Conservation (phyloP, 2,113 vertebrate genomes). For the Raphicerus campestris region DNA sequence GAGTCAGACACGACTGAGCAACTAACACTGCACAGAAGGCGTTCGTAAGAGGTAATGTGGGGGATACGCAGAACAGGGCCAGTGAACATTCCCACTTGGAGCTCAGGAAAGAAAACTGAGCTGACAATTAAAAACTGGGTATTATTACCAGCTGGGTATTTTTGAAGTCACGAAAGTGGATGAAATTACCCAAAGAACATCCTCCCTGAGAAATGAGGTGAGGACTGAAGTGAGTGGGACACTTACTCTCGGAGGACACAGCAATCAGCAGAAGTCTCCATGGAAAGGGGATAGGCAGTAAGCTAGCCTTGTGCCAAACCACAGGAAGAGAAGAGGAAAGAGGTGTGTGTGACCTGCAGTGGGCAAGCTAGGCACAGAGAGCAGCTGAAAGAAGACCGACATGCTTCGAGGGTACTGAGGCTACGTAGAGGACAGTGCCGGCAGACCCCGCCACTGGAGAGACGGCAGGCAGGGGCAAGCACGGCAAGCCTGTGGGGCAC, state of each 20-base stretch:
- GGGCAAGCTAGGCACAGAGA: not conserved
- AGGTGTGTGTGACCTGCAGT: not conserved
- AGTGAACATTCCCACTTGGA: not conserved
- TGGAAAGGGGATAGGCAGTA: not conserved
- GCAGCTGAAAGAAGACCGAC: not conserved
- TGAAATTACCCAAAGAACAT: not conserved
- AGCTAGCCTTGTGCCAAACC: not conserved
- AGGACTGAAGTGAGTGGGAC: not conserved
- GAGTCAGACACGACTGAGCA: not conserved
- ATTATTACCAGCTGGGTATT: not conserved
- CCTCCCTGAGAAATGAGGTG: not conserved
- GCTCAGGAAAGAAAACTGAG: not conserved
- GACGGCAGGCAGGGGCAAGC: not conserved
- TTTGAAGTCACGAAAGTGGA: not conserved
- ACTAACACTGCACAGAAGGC: not conserved
- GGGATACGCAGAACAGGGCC: not conserved
- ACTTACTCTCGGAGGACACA: not conserved
- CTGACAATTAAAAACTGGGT: not conserved
- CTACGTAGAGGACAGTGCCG: not conserved
- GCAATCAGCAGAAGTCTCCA: not conserved
- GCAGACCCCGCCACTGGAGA: not conserved
- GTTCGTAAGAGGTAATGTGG: not conserved
- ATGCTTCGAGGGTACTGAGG: not conserved
- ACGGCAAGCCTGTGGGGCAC: not conserved
- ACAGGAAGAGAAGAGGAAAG: not conserved